Conservation (phyloP, 1,140 invertebrate genomes). For the Muscidifurax raptorellus region DNA sequence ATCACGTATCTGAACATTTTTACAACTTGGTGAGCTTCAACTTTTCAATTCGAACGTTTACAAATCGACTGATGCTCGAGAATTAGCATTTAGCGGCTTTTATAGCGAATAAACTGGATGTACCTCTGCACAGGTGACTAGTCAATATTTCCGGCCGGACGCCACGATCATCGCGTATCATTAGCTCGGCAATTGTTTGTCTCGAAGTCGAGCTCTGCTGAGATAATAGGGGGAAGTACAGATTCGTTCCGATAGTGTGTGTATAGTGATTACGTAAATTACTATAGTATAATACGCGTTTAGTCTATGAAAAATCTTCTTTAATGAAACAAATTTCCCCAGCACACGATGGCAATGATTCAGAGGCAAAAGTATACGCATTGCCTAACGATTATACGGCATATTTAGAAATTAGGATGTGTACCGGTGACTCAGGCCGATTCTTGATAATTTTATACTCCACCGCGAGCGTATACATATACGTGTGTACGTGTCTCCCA, state of each 20-base stretch:
- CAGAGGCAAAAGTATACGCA: not conserved
- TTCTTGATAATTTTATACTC: constrained; percentile 1
- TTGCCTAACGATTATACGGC: not conserved
- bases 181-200: not conserved
- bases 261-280: not conserved
- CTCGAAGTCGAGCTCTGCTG: not conserved
- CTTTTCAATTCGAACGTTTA: not conserved
- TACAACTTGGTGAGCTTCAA: not conserved
- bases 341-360: no score
- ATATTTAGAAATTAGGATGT: no score
- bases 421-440: not conserved
- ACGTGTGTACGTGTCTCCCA: not conserved
- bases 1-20: not conserved
- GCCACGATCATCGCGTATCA: not conserved
- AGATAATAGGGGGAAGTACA: not conserved
- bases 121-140: not conserved
- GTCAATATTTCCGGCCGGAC: not conserved
- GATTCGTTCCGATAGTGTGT: not conserved
- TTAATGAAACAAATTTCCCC: no score
- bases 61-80: no score
- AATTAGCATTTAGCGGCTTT: not conserved
- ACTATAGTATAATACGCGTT: not conserved
- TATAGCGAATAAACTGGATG: not conserved
- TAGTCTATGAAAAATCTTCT: no score
- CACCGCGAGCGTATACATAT: not conserved